phyloP scores from a whole-genome alignment of 1,140 invertebrate genomes.

The Drosophila biarmipes region DNA sequence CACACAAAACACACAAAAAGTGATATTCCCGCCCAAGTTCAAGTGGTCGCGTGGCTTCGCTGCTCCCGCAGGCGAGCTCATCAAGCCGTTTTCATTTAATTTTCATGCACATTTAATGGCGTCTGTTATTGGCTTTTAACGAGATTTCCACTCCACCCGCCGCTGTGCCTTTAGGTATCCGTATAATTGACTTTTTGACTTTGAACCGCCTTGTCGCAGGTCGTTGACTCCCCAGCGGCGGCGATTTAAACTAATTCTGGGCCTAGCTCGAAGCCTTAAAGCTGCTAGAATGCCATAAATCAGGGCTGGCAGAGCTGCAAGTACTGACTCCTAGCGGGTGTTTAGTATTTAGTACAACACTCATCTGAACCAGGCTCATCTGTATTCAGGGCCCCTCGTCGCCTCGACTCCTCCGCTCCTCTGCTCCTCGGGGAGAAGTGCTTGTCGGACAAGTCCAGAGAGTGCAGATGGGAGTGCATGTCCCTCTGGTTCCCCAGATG shows the following conservation, averaged over 20 bases:
- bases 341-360: constrained; percentile 54
- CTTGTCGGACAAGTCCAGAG: constrained; percentile 66
- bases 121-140: constrained; percentile 83
- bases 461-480: constrained; percentile 64
- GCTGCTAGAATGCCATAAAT: constrained; percentile 48
- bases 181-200: constrained; percentile 79
- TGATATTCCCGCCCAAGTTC: constrained; percentile 68
- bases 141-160: constrained; percentile 72
- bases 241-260: constrained; percentile 35
- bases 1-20: constrained; percentile 42
- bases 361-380: constrained; percentile 30
- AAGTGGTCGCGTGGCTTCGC: constrained; percentile 70
- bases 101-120: constrained; percentile 80
- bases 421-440: constrained; percentile 65
- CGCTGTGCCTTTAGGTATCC: constrained; percentile 49
- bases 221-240: constrained; percentile 54
- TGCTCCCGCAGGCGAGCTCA: constrained; percentile 18
- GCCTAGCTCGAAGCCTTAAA: constrained; percentile 44
- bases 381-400: constrained; percentile 8
- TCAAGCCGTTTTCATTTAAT: constrained; percentile 71
- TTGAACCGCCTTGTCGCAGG: constrained; percentile 60
- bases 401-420: constrained; percentile 36
- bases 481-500: constrained; percentile 7
- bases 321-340: constrained; percentile 46
- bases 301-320: constrained; percentile 39